Conservation (phyloP, 2,888 invertebrate genomes). For the Tetropium fuscum region DNA sequence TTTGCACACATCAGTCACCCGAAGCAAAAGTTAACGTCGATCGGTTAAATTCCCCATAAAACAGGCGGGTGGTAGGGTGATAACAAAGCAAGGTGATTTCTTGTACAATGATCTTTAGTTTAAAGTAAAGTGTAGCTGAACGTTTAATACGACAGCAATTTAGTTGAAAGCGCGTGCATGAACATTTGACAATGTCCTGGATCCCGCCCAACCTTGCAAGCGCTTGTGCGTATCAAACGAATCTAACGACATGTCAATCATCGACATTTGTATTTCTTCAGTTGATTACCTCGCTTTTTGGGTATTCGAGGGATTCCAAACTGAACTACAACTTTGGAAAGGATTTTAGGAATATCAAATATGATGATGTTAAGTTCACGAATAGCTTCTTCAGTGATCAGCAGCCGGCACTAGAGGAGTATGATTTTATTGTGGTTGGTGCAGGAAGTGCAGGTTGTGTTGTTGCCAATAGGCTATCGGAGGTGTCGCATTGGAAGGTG, state of each 20-base stretch:
- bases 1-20: slow-evolving; percentile 14
- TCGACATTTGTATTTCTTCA: slow-evolving; percentile 72
- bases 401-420: slow-evolving; percentile 34
- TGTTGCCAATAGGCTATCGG: slow-evolving; percentile 73
- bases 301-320: slow-evolving; percentile 62
- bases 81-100: slow-evolving; percentile 32
- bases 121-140: slow-evolving; percentile 14
- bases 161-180: slow-evolving; percentile 27
- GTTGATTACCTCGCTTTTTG: slow-evolving; percentile 70
- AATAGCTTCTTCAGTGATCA: slow-evolving; percentile 33
- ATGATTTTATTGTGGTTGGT: slow-evolving; percentile 75
- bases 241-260: slow-evolving; percentile 72
- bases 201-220: slow-evolving; percentile 70
- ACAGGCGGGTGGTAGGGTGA: slow-evolving; percentile 24
- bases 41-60: slow-evolving; percentile 19
- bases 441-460: slow-evolving; percentile 79
- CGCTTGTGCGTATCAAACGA: slow-evolving; percentile 69
- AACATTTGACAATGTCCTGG: slow-evolving; percentile 65
- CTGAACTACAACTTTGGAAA: slow-evolving; percentile 3
- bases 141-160: slow-evolving; percentile 15
- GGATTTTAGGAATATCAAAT: slow-evolving; percentile 18
- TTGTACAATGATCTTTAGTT: slow-evolving; percentile 32
- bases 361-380: slow-evolving; percentile 17
- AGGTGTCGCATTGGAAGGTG: slow-evolving; percentile 74
- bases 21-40: slow-evolving; percentile 3